Percentiles rank a stretch among this genome's conserved stretches.
These are phyloP conservation scores for Momotus momota DNA, from an alignment of 2,797 vertebrate species.

Conservation along the genomic window DNA sequence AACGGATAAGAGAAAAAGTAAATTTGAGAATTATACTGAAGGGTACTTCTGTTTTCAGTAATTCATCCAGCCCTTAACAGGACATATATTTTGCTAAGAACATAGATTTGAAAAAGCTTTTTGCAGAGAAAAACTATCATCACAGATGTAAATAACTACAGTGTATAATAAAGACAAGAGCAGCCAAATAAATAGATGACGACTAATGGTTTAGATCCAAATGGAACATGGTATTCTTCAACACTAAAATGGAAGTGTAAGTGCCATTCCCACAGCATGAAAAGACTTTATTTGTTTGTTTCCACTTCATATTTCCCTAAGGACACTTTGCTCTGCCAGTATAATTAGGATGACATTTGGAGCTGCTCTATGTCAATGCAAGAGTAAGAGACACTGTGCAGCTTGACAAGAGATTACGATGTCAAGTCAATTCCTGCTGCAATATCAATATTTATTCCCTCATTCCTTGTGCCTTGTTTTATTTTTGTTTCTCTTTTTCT, in stretches of 20 bases:
- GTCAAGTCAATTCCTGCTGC: slow-evolving; percentile 46
- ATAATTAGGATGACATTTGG: slow-evolving; percentile 70
- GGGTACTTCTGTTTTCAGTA: background rate
- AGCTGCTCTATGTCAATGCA: slow-evolving; percentile 39
- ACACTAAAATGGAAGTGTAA: background rate
- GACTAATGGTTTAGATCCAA: background rate
- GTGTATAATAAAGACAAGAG: background rate
- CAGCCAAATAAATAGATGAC: background rate
- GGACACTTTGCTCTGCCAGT: slow-evolving; percentile 13
- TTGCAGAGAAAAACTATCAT: background rate
- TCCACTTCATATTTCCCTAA: slow-evolving; percentile 43
- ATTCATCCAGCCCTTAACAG: background rate
- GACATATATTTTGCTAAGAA: background rate
- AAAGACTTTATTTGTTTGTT: slow-evolving; percentile 41
- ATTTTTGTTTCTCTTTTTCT: background rate
- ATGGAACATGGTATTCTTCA: background rate
- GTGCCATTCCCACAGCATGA: background rate
- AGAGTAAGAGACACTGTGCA: slow-evolving; percentile 26
- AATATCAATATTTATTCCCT: slow-evolving; percentile 61
- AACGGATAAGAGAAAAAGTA: background rate
- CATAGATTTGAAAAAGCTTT: background rate
- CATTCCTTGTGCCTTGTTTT: background rate
- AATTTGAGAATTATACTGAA: background rate
- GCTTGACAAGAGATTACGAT: slow-evolving; percentile 43
- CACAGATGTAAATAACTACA: background rate